Base-by-base conservation (phyloP, 2,888 invertebrate species). In the Coenonympha glycerion region DNA sequence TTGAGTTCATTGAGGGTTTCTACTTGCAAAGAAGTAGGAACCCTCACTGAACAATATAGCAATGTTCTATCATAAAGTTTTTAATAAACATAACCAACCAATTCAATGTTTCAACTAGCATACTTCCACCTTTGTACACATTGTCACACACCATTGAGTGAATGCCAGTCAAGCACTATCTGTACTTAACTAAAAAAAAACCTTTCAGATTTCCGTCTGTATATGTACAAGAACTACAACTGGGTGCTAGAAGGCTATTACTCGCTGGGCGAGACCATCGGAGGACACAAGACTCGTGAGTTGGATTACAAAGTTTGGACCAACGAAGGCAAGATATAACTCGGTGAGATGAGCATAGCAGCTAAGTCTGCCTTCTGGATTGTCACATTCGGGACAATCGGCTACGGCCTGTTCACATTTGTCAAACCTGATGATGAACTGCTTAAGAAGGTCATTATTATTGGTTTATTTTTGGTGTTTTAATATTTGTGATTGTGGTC, bases 171-270 rank as follows among this genome's bases (percentile, higher is more conserved):
- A n/a, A n/a, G n/a, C n/a, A n/a, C n/a, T n/a, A n/a, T n/a, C n/a
- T n/a, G n/a, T n/a, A n/a, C n/a, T n/a, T n/a, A n/a, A n/a, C n/a
- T n/a, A n/a, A n/a, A n/a, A n/a, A n/a, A n/a, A n/a, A n/a, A n/a
- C n/a, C 5, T 39, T 88, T 24, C 80, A 94, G 94, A 92, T 78
- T 92, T 91, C 66, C 91, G 94, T 56, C 82, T 89, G 62, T 91
- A 91, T 68, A 89, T 92, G 76, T 83, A 88, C 74, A 86, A 91
- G 49, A 91, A 92, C 58, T 91, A 84, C 71, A 92, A 92, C 44
- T 87, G 78, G 65, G 68, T 91, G 24, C 79, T 95, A 56, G 90
- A 93, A 60, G 83, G 88, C 41, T 95, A 91, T 74, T 95, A 95
- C 73, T 78, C 79, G 61, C 63, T 92, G 21, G 93, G 93, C 48